These are phyloP conservation scores for Scaptomyza graminum DNA, from an alignment of 1,140 invertebrate species.

Conservation along the genomic window DNA sequence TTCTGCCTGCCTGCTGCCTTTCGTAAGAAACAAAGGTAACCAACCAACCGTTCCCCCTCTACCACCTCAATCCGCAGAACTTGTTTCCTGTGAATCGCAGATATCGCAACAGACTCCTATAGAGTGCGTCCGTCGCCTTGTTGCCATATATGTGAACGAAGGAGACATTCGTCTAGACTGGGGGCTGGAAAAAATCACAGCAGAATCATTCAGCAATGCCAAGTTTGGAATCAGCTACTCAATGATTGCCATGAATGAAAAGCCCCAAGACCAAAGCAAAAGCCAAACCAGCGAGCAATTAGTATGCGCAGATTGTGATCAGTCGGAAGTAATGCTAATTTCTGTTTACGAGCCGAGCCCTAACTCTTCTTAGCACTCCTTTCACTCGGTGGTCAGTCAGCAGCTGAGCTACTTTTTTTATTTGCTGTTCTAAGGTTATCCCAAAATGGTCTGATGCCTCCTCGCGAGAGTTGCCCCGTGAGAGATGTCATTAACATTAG, in stretches of 20 bases:
- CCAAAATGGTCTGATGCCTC: constrained; percentile 67
- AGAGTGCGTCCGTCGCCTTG: constrained; percentile 48
- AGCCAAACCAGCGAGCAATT: constrained; percentile 60
- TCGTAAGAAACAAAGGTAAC: constrained; percentile 63
- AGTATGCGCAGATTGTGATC: constrained; percentile 83
- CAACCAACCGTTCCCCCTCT: constrained; percentile 27
- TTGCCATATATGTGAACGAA: constrained; percentile 65
- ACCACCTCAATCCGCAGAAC: background rate
- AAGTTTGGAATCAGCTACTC: constrained; percentile 71
- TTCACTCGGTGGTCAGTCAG: constrained; percentile 30
- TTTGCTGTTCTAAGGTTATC: constrained; percentile 46
- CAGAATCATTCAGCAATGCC: constrained; percentile 76
- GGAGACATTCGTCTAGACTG: constrained; percentile 65
- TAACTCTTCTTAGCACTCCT: constrained; percentile 23
- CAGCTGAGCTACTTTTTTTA: constrained; percentile 54
- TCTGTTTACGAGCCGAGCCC: constrained; percentile 7
- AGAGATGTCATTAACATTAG: constrained; percentile 78
- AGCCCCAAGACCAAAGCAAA: constrained; percentile 22
- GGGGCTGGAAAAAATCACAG: constrained; percentile 72
- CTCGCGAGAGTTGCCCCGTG: constrained; percentile 33
- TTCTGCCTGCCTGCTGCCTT: constrained; percentile 47
- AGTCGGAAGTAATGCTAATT: constrained; percentile 83
- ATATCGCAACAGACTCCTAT: constrained; percentile 1
- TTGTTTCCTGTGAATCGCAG: constrained; percentile 32
- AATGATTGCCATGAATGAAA: constrained; percentile 81